phyloP scores from a whole-genome alignment of 2,888 invertebrate species.

The Epinotia bilunana region DNA sequence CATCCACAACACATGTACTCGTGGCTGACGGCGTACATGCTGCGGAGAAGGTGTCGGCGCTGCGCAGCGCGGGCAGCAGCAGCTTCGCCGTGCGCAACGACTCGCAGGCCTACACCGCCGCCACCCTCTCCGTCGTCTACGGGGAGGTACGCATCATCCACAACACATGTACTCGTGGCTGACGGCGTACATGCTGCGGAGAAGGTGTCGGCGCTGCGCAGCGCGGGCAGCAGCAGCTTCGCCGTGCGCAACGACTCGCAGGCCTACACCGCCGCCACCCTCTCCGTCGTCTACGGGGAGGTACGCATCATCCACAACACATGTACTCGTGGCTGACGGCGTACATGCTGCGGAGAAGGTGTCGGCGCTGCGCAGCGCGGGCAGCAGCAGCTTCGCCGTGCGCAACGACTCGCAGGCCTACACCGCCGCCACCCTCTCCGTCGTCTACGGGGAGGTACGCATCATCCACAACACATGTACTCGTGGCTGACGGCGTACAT shows the following conservation, averaged over 20 bases:
- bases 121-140: conserved; percentile 91
- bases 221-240: conserved; percentile 86
- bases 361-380: conserved; percentile 77
- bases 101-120: conserved; percentile 92
- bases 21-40: conserved; percentile 92
- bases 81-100: conserved; percentile 92
- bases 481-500: conserved; percentile 94
- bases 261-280: conserved; percentile 90
- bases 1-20: conserved; percentile 60
- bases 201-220: conserved; percentile 82
- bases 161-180: conserved; percentile 90
- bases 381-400: conserved; percentile 88
- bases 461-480: neutral
- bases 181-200: conserved; percentile 89
- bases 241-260: conserved; percentile 93
- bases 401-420: conserved; percentile 95
- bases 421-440: conserved; percentile 89
- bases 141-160: conserved; percentile 87
- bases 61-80: conserved; percentile 83
- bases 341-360: conserved; percentile 88
- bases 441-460: conserved; percentile 92
- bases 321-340: conserved; percentile 95
- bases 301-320: conserved; percentile 69
- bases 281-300: conserved; percentile 93
- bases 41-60: conserved; percentile 85